Evolutionary conservation across 2,888 invertebrate genomes (phyloP), one percentile per base, ranked within the genome.

Genomic region (Aporophyla nigra): DNA sequence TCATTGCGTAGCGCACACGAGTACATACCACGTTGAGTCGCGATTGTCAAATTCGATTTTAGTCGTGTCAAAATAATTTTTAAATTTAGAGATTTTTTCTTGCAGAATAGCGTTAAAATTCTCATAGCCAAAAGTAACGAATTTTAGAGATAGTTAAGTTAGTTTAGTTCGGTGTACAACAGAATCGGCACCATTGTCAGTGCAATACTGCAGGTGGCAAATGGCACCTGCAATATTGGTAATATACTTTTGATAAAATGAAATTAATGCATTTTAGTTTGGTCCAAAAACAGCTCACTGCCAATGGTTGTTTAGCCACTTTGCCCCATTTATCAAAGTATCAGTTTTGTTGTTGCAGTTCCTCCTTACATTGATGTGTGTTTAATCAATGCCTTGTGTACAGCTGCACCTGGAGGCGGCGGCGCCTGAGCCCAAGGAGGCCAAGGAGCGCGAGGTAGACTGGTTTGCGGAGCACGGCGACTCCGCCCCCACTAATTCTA

Each of bases 401-500:
- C 95, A 98, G 98, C 94, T 98, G 81, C 98, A 98, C 94, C 94
- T 98, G 95, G 98, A 98, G 3, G 91, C 95, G 65, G 97, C 97
- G 27, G 94, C 97, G 27, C 94, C 94, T 69, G 98, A 98, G 88
- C 96, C 97, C 61, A 97, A 97, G 88, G 98, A 98, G 89, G 96
- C 96, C 77, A 98, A 98, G 91, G 97, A 98, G 90, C 97, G 97
- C 85, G 98, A 99, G 95, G 97, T 98, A 86, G 99, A 99, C 96
- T 99, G 99, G 97, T 99, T 99, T 96, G 98, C 98, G 77, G 98
- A 98, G 94, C 97, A 98, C 89, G 94, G 93, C 72, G 93, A 93
- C 87, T 84, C 92, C 53, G 83, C 91, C 84, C 89, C 92, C 91
- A 93, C 93, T 95, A 94, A 97, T 95, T 92, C 91, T 94, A 94